Percentiles rank a stretch among this genome's conserved stretches.
Evolutionary conservation across 2,113 vertebrate species (phyloP).

Genomic region (Pelecanoides urinatrix): DNA sequence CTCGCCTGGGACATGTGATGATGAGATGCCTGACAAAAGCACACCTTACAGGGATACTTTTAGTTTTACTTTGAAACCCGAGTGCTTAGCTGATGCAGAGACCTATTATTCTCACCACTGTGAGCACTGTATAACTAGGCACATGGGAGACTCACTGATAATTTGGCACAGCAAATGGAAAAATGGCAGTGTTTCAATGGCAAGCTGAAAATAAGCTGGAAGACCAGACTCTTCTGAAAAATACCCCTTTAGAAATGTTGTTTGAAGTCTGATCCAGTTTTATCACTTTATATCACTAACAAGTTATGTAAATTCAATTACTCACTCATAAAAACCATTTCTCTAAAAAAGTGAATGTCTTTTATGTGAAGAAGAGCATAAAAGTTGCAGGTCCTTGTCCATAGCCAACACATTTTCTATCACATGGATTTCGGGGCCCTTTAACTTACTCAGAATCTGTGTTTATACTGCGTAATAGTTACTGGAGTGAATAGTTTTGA

Average conservation of each 20-base stretch:
- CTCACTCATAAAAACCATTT: neutral
- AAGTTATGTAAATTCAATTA: neutral
- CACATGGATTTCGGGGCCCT: neutral
- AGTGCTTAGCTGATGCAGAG: conserved; percentile 68
- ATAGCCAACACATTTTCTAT: neutral
- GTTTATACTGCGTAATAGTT: neutral
- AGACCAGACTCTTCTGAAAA: neutral
- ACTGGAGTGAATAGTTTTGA: neutral
- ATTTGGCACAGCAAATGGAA: conserved; percentile 8
- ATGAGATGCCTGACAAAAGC: conserved; percentile 52
- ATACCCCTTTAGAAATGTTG: neutral
- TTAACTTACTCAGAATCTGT: neutral
- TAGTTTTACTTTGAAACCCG: conserved; percentile 66
- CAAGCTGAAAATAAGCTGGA: neutral
- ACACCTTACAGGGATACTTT: conserved; percentile 73
- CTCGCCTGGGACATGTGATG: conserved; percentile 61
- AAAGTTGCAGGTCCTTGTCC: neutral
- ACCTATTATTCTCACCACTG: conserved; percentile 69
- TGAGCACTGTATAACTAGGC: neutral
- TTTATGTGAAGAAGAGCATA: neutral
- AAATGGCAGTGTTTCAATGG: neutral
- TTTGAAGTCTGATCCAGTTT: neutral
- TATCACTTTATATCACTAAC: neutral
- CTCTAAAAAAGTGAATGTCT: neutral
- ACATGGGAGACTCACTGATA: neutral